These are phyloP conservation scores for Myopa testacea DNA, from an alignment of 2,888 invertebrate genomes.

Conservation along the genomic window DNA sequence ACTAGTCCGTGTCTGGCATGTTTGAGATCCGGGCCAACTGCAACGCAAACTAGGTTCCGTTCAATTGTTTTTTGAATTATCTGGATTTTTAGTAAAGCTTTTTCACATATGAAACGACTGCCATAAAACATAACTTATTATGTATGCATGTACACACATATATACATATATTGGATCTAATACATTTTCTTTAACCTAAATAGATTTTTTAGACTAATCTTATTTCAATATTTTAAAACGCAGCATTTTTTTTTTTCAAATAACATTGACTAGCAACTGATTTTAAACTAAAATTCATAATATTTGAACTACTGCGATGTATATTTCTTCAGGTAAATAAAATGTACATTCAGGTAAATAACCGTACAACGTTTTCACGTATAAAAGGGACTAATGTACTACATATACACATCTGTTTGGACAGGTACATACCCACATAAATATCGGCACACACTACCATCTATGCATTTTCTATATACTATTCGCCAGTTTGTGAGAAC, in stretches of 20 bases:
- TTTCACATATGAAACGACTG: too few species aligned
- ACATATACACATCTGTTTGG: not conserved
- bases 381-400: slow-evolving; percentile 23
- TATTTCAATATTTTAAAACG: slow-evolving; percentile 9
- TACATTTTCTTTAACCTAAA: too few species aligned
- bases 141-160: too few species aligned
- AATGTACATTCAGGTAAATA: not conserved
- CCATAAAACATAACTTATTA: too few species aligned
- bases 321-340: not conserved
- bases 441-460: not conserved
- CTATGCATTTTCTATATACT: not conserved
- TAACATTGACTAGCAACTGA: slow-evolving; percentile 12
- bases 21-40: too few species aligned
- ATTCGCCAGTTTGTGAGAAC: not conserved
- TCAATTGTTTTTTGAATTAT: too few species aligned
- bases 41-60: too few species aligned
- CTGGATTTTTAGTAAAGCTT: too few species aligned
- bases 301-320: not conserved
- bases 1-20: too few species aligned
- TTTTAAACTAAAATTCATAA: not conserved
- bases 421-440: slow-evolving; percentile 3
- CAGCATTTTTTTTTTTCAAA: not conserved
- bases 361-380: slow-evolving; percentile 19
- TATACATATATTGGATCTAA: too few species aligned
- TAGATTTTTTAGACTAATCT: not conserved